Evolutionary conservation across 2,888 invertebrate genomes (phyloP), one percentile per base, ranked within the genome.

Genomic region (Scaptomyza parva): DNA sequence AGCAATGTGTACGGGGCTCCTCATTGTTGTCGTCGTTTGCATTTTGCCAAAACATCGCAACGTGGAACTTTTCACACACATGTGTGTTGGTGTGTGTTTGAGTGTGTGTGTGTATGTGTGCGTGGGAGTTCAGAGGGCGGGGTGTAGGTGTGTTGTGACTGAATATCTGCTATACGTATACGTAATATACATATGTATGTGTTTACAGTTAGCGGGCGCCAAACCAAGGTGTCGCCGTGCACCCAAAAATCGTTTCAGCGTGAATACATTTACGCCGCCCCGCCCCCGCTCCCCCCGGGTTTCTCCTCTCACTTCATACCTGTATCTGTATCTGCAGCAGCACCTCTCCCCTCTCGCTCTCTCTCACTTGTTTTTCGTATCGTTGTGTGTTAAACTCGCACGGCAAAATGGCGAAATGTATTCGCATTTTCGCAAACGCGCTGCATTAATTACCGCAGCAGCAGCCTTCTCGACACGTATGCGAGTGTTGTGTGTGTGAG

Each of bases 351-450:
- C 47, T 5, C 6, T 17, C 17, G 3, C 33, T 11, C 30, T 33
- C 20, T 20, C 3, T 5, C 44, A 17, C 26, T n/a, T 8, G 2
- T 5, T 24, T 43, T n/a, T 9, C 28, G 5, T 22, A 3, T 5
- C 5, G 22, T 22, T 28, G 14, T 30, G 12, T 8, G 20, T 28
- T 44, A 18, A 24, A 35, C 35, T 24, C 20, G 30, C 40, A 14
- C 22, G 70, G 72, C 72, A 75, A 66, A 66, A 71, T 70, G 70
- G 74, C 77, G 78, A 84, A 88, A 88, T 88, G 80, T 88, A 84
- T 84, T 84, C 86, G 88, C 83, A 86, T 88, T 88, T 88, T 84
- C 86, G 77, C 86, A 86, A 83, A 88, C 88, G 86, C 83, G 88
- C 86, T 88, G 83, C 83, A 84, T 84, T 84, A 84, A 84, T 84